A percentile compares a stretch with the other conserved stretches of the same genome.
These are phyloP conservation scores for Darevskia mixta DNA, from an alignment of 2,797 vertebrate genomes.

Conservation along the genomic window DNA sequence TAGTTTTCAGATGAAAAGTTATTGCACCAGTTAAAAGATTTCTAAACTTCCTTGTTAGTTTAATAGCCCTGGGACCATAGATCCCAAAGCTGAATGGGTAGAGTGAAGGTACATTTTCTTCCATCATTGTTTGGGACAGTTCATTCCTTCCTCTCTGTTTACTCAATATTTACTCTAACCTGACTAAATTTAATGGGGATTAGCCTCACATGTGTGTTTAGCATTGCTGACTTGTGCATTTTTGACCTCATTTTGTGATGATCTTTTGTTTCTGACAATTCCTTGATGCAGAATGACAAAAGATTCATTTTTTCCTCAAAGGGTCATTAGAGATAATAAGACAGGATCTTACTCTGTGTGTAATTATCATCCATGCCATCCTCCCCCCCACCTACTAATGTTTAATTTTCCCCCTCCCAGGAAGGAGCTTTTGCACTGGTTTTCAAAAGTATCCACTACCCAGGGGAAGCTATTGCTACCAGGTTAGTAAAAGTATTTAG, in stretches of 20 bases:
- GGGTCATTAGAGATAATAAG: constrained; percentile 27
- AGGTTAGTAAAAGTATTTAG: constrained; percentile 82
- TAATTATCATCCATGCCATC: constrained; percentile 28
- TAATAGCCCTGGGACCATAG: neutral
- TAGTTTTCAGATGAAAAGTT: neutral
- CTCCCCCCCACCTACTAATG: neutral
- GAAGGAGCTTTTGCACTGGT: constrained; percentile 95
- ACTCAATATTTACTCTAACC: neutral
- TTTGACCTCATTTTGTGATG: neutral
- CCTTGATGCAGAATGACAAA: constrained; percentile 30
- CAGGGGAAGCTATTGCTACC: constrained; percentile 91
- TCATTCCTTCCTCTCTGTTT: neutral
- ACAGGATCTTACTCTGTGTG: constrained; percentile 33
- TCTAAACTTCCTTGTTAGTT: neutral
- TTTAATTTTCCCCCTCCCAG: constrained; percentile 72
- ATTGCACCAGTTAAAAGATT: neutral
- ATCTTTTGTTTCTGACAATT: neutral
- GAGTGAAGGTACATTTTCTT: neutral
- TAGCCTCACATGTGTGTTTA: neutral
- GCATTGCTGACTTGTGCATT: neutral
- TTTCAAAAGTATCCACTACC: constrained; percentile 95
- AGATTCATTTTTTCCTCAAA: constrained; percentile 11
- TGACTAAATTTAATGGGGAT: neutral
- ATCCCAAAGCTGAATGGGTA: neutral
- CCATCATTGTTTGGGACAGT: too few relatives aligned